Evolutionary conservation across 2,113 vertebrate species (phyloP).

Genomic region (Xyrauchen texanus): DNA sequence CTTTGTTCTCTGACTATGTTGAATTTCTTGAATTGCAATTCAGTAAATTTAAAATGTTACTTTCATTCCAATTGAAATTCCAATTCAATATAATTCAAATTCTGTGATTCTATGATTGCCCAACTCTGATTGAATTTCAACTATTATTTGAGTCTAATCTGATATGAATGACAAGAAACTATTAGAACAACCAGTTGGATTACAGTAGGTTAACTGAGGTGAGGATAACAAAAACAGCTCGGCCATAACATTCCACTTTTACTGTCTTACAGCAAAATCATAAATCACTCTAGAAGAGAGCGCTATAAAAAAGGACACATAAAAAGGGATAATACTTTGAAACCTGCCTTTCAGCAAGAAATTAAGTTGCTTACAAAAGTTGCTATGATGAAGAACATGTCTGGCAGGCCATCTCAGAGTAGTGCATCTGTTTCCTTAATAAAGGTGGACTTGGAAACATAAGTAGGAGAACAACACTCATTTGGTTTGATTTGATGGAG

Average conservation of each 20-base stretch:
- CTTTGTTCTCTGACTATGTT: too few species aligned
- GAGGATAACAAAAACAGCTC: constrained; percentile 2
- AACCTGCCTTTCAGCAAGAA: constrained; percentile 17
- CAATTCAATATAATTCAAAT: too few species aligned
- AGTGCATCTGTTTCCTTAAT: constrained; percentile 27
- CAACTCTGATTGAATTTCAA: too few species aligned
- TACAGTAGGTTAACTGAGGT: constrained; percentile 1
- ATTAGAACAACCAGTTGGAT: too few species aligned
- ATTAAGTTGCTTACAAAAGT: constrained; percentile 26
- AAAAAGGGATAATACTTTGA: constrained; percentile 32
- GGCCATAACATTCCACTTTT: background rate
- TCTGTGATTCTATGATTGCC: too few species aligned
- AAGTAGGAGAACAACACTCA: constrained; percentile 6
- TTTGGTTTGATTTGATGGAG: background rate
- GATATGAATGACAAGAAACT: too few species aligned
- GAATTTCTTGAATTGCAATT: too few species aligned
- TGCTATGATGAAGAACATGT: constrained; percentile 11
- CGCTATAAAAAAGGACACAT: constrained; percentile 41
- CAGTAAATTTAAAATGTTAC: too few species aligned
- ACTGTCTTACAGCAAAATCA: constrained; percentile 9
- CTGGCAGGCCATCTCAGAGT: constrained; percentile 9
- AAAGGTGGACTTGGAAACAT: background rate
- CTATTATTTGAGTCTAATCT: too few species aligned
- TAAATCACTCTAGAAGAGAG: constrained; percentile 29
- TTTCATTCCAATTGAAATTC: too few species aligned